Base-by-base conservation (phyloP, 2,797 vertebrate genomes). In the Graptemys geographica region DNA sequence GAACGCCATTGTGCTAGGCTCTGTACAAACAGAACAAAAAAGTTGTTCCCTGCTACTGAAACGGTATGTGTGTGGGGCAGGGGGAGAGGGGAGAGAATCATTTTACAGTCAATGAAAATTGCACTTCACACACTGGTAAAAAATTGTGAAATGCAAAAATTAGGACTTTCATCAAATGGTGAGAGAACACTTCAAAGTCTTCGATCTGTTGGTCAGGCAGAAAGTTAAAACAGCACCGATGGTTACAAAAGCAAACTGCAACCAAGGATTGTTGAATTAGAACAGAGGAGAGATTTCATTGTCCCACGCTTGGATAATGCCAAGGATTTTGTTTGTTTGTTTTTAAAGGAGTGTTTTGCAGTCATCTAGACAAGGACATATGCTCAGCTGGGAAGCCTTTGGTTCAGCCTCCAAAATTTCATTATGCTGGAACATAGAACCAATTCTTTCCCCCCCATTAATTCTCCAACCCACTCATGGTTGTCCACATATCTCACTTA, bases 321-420 rank as follows among this genome's bases (percentile, higher is more conserved):
- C 41, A 81, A 44, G 87, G 53, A 6, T 6, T 28, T n/a, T 81
- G 74, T 47, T 94, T 81, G 28, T 49, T 83, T 4, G 1, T 51
- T 55, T 47, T 81, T 79, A 87, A 56, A 56, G 31, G 41, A 72
- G 25, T 3, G 1, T 51, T 72, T 83, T 79, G 56, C 37, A 55
- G 33, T 84, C 79, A 81, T n/a, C 44, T 56, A 83, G 56, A 52
- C 80, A 89, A 91, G 62, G 27, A 89, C 69, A 47, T 85, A 81
- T 89, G 83, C 37, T 89, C 69, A 69, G 44, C n/a, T 1, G 0
- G 41, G n/a, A 10, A 84, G 91, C 90, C 83, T 81, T 78, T 90
- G 88, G 57, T 5, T 2, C 49, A 78, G 44, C 72, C 31, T 93
- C 86, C 83, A 84, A 84, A 79, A 53, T 52, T 84, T 88, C 76